These are phyloP conservation scores for Leptinotarsa lineolata DNA, from an alignment of 1,140 invertebrate genomes.

Conservation along the genomic window DNA sequence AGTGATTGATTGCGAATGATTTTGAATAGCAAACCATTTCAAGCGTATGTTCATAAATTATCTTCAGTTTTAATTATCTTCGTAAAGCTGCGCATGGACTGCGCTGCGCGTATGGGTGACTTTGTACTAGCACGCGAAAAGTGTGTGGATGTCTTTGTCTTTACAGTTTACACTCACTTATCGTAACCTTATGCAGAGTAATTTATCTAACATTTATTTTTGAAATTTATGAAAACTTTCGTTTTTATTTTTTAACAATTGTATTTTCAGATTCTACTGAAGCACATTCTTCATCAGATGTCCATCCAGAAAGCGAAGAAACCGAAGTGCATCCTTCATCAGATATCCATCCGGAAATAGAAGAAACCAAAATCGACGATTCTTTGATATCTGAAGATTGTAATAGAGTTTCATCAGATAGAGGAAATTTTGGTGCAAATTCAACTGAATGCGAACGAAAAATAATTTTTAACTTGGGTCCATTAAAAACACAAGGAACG, in stretches of 20 bases:
- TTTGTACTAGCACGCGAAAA: too few species aligned
- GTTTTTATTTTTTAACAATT: too few species aligned
- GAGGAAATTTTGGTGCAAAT: slow-evolving; percentile 45
- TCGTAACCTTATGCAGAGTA: too few species aligned
- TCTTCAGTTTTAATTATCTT: too few species aligned
- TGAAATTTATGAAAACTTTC: too few species aligned
- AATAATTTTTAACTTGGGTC: slow-evolving; percentile 48
- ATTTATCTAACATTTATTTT: too few species aligned
- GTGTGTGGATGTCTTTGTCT: too few species aligned
- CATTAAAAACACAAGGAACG: slow-evolving; percentile 43
- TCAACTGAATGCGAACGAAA: slow-evolving; percentile 44
- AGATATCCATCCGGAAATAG: slow-evolving; percentile 11
- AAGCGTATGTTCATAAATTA: too few species aligned
- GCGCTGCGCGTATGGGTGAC: too few species aligned
- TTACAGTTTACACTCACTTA: too few species aligned
- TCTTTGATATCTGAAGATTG: slow-evolving; percentile 18
- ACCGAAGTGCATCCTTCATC: slow-evolving; percentile 12
- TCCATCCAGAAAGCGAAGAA: slow-evolving; percentile 6
- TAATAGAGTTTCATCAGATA: slow-evolving; percentile 27
- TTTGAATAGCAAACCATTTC: too few species aligned
- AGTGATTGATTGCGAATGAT: background rate
- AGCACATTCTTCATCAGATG: background rate
- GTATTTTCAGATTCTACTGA: background rate
- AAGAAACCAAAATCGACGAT: slow-evolving; percentile 9
- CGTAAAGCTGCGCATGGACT: too few species aligned